A percentile compares a stretch with the other conserved stretches of the same genome.
Conservation (phyloP, 2,113 vertebrate genomes). For the Xiphophorus couchianus region DNA sequence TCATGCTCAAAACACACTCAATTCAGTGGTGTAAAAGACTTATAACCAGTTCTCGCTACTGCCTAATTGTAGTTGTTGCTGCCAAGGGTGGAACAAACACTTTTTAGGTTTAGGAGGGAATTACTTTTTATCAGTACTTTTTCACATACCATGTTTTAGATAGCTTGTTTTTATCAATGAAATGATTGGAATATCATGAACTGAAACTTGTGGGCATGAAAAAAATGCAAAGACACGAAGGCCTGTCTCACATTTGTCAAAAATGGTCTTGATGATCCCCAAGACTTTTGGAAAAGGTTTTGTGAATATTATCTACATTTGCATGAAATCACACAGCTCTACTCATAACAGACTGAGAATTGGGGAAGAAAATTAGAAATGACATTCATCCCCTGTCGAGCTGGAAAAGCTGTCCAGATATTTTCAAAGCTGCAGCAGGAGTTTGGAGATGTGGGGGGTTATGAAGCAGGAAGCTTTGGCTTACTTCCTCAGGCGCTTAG, state of each 20-base stretch:
- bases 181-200: not conserved
- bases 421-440: slow-evolving; percentile 22
- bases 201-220: not conserved
- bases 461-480: slow-evolving; percentile 56
- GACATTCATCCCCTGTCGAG: slow-evolving; percentile 20
- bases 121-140: not conserved
- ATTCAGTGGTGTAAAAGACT: too few species aligned
- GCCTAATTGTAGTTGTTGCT: not conserved
- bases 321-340: not conserved
- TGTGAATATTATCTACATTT: too few species aligned
- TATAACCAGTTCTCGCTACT: too few species aligned
- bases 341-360: not conserved
- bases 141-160: not conserved
- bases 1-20: not conserved
- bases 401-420: slow-evolving; percentile 31
- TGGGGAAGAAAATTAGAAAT: not conserved
- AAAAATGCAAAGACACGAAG: not conserved
- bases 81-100: not conserved
- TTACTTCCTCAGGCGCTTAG: slow-evolving; percentile 70
- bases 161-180: not conserved
- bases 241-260: too few species aligned
- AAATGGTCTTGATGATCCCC: too few species aligned
- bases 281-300: too few species aligned
- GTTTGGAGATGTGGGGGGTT: not conserved
- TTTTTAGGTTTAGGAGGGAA: not conserved